phyloP scores from a whole-genome alignment of 2,113 vertebrate species.

The Corvus hawaiiensis region DNA sequence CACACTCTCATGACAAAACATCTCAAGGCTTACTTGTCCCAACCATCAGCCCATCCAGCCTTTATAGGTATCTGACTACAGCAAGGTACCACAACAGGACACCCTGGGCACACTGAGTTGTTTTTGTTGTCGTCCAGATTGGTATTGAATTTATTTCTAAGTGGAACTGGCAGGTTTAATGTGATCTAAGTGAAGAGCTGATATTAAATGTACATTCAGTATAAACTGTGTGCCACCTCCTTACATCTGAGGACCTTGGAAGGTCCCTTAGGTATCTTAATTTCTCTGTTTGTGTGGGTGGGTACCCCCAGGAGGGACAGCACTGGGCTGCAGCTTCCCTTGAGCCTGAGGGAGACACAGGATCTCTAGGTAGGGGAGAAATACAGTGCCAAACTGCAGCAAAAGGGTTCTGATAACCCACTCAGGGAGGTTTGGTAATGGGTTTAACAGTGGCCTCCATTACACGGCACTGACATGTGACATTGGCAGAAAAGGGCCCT shows the following conservation, averaged over 20 bases:
- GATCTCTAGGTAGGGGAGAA: neutral
- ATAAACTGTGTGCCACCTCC: neutral
- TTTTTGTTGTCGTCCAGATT: neutral
- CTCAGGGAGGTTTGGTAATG: neutral
- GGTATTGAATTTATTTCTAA: neutral
- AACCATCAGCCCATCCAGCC: neutral
- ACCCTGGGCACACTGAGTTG: neutral
- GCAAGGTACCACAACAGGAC: neutral
- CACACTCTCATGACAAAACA: neutral
- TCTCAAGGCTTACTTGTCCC: neutral
- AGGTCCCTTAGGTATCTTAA: neutral
- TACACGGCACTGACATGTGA: rapidly evolving
- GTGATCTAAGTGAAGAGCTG: neutral
- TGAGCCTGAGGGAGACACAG: neutral
- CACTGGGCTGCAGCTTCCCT: neutral
- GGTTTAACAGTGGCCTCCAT: neutral
- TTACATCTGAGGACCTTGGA: neutral
- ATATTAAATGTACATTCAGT: neutral
- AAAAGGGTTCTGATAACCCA: neutral
- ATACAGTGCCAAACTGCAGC: neutral
- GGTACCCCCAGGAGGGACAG: neutral
- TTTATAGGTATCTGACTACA: neutral
- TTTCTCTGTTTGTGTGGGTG: neutral
- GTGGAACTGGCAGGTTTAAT: neutral
- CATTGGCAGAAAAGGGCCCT: neutral